Base-by-base conservation (phyloP, 2,113 vertebrate genomes). In the Sorex fumeus region DNA sequence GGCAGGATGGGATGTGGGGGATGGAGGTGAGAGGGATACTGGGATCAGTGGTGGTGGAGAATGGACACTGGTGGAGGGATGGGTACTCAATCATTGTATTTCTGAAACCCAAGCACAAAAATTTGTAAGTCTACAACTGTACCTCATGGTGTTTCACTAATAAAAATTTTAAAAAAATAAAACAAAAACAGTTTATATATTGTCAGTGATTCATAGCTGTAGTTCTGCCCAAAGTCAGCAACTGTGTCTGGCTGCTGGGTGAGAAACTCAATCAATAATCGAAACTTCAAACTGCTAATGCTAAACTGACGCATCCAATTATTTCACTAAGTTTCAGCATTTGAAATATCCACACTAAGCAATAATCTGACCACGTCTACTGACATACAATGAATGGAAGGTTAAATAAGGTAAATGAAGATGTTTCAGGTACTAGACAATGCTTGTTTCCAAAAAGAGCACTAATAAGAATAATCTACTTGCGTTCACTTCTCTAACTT, bases 221-320 rank as follows among this genome's bases (percentile, higher is more conserved):
- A 69, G 70, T 71, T 94, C 64, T 83, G 10, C 72, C 89, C 84
- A 74, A 86, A 95, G 93, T 92, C 91, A 96, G 81, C 94, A 93
- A 80, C 60, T 92, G 36, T 80, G 80, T 69, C 87, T 72, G 84
- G 3, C 40, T 40, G 40, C 77, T 57, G 25, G 69, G 43, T 91
- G 45, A 81, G 91, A 74, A 87, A 77, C n/a, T 70, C 88, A 92
- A 87, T 90, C 77, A 79, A 88, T 93, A 88, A 88, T 28, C 72
- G 84, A 93, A 89, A 28, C 45, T 69, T 57, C 28, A 25, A 62
- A 40, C 3, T 60, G n/a, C 62, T 88, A 92, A 83, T 75, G 57
- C 62, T 93, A 18, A 84, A 72, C 34, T 32, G 11, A 79, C 47
- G 83, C 15, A 83, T 27, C 6, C 34, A 87, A 90, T 90, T 80